These are phyloP conservation scores for Platypus cylindrus DNA, from an alignment of 2,888 invertebrate species.

Conservation along the genomic window DNA sequence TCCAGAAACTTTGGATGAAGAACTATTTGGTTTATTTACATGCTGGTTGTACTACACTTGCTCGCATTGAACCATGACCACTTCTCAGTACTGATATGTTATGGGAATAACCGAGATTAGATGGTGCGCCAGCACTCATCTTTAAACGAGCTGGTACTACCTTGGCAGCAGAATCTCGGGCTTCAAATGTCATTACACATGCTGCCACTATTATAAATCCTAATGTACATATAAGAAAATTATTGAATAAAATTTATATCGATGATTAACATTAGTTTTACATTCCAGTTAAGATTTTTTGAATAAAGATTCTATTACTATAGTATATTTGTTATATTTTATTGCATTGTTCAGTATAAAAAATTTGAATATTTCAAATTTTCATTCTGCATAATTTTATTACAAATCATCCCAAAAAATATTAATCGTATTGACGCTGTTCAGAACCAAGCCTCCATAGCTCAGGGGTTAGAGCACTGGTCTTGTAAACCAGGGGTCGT, in stretches of 20 bases:
- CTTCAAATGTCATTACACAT: conserved; percentile 98
- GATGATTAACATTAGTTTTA: no score
- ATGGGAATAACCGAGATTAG: conserved; percentile 16
- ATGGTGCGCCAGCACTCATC: conserved; percentile 26
- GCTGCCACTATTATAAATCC: conserved; percentile 94
- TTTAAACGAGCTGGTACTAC: conserved; percentile 71
- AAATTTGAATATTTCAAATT: no score
- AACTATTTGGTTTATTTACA: conserved; percentile 7
- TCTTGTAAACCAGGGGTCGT: conserved; percentile 51
- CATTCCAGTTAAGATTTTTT: no score
- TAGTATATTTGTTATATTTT: no score
- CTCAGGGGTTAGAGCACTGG: conserved; percentile 39
- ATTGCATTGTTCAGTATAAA: no score
- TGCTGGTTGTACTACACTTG: conserved; percentile 30
- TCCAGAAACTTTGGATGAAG: not conserved
- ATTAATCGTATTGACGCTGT: no score
- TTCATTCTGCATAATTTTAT: no score
- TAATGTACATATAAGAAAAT: conserved; percentile 32
- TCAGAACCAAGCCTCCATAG: conserved; percentile 17
- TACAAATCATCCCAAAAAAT: no score
- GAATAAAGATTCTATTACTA: no score
- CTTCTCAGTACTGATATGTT: conserved; percentile 13
- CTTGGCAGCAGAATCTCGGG: conserved; percentile 85
- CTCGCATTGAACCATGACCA: conserved; percentile 28
- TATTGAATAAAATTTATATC: no score